Conservation (phyloP, 2,888 invertebrate species). For the Metellina segmentata region DNA sequence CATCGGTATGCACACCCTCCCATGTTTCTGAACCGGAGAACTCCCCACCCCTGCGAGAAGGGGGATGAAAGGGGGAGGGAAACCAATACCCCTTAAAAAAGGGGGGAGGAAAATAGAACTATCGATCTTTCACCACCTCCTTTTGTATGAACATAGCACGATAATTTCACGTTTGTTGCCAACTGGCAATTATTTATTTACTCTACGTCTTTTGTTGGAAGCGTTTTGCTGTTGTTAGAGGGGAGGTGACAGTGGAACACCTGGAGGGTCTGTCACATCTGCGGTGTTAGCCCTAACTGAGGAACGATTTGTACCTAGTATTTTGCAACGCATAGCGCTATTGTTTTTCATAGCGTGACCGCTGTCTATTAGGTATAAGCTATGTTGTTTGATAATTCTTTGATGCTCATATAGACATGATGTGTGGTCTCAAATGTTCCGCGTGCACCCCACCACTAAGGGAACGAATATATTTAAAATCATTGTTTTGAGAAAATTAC, state of each 20-base stretch:
- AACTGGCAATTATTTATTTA: conserved; percentile 69
- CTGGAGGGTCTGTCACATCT: conserved; percentile 36
- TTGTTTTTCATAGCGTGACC: too few relatives aligned
- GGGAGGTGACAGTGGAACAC: conserved; percentile 5
- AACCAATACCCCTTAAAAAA: conserved; percentile 13
- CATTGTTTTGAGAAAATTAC: too few relatives aligned
- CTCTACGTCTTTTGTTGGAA: conserved; percentile 28
- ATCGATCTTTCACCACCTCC: conserved; percentile 71
- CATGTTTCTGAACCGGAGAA: neutral
- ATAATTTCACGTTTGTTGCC: conserved; percentile 58
- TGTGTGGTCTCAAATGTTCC: too few relatives aligned
- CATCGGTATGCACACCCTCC: conserved; percentile 14
- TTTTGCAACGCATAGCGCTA: too few relatives aligned
- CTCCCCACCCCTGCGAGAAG: conserved; percentile 1
- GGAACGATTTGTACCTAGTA: too few relatives aligned
- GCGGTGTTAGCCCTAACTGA: neutral
- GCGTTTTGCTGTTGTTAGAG: conserved; percentile 17
- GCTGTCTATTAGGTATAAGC: too few relatives aligned
- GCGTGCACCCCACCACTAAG: too few relatives aligned
- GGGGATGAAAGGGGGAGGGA: neutral
- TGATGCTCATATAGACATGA: too few relatives aligned
- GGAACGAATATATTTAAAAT: too few relatives aligned
- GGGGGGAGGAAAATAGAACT: conserved; percentile 13
- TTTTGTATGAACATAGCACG: conserved; percentile 38
- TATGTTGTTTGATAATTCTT: too few relatives aligned